phyloP scores from a whole-genome alignment of 2,113 vertebrate genomes.

The Cervus canadensis region DNA sequence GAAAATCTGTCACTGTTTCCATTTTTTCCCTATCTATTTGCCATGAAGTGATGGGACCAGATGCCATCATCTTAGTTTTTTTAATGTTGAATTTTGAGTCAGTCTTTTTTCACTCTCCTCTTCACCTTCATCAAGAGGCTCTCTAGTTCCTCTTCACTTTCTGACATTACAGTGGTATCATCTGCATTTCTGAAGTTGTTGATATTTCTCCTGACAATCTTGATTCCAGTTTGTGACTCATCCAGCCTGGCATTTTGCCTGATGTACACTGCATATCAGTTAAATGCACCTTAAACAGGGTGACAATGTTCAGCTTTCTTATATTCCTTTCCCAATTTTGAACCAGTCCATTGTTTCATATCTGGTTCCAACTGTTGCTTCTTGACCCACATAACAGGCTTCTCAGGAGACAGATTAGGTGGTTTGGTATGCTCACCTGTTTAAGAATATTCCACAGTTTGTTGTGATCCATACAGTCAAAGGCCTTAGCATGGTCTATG shows the following conservation, averaged over 20 bases:
- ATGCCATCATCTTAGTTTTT: not conserved
- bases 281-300: not conserved
- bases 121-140: not conserved
- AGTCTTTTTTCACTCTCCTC: not conserved
- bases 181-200: not conserved
- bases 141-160: not conserved
- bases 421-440: not conserved
- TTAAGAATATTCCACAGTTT: not conserved
- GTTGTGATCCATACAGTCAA: not conserved
- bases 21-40: not conserved
- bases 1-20: not conserved
- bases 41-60: not conserved
- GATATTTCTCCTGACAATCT: not conserved
- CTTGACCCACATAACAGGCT: not conserved
- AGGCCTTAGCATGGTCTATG: not conserved
- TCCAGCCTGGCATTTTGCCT: not conserved
- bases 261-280: not conserved
- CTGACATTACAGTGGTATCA: not conserved
- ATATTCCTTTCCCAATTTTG: not conserved
- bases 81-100: not conserved
- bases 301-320: not conserved
- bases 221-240: not conserved
- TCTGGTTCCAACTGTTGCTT: not conserved
- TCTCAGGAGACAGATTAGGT: not conserved
- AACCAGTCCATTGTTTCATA: not conserved